Evolutionary conservation across 2,113 vertebrate species (phyloP).

Genomic region (Oplegnathus fasciatus): DNA sequence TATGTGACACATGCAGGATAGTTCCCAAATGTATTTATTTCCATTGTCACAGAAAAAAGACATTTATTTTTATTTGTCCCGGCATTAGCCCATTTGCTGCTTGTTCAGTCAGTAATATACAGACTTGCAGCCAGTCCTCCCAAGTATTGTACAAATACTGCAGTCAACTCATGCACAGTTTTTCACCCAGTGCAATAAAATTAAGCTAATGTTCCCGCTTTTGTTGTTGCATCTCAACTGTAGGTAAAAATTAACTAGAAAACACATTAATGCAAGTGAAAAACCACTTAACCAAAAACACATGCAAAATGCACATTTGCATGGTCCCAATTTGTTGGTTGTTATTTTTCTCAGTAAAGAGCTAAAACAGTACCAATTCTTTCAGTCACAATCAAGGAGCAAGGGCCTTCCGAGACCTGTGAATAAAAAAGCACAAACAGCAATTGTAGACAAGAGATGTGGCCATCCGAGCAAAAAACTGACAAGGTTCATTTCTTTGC

Average conservation of each 20-base stretch:
- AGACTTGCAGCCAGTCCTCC: not conserved
- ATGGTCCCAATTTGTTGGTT: not conserved
- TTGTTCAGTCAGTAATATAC: too few relatives aligned
- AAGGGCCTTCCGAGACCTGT: not conserved
- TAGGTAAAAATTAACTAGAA: not conserved
- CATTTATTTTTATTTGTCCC: not conserved
- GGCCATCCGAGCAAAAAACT: not conserved
- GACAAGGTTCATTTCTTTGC: conserved; percentile 4
- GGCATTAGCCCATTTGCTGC: not conserved
- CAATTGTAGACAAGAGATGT: not conserved
- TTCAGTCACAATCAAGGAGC: not conserved
- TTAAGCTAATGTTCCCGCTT: not conserved
- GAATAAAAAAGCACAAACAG: not conserved
- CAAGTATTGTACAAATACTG: not conserved
- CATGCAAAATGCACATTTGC: not conserved
- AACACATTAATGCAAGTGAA: not conserved
- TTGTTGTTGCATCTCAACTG: not conserved
- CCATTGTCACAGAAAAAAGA: not conserved
- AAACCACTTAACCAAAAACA: not conserved
- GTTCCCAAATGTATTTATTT: not conserved
- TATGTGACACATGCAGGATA: not conserved
- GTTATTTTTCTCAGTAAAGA: not conserved
- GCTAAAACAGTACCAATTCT: not conserved
- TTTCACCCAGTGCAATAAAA: not conserved
- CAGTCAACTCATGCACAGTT: not conserved